Base-by-base conservation (phyloP, 2,888 invertebrate species). In the Temnothorax unifasciatus region DNA sequence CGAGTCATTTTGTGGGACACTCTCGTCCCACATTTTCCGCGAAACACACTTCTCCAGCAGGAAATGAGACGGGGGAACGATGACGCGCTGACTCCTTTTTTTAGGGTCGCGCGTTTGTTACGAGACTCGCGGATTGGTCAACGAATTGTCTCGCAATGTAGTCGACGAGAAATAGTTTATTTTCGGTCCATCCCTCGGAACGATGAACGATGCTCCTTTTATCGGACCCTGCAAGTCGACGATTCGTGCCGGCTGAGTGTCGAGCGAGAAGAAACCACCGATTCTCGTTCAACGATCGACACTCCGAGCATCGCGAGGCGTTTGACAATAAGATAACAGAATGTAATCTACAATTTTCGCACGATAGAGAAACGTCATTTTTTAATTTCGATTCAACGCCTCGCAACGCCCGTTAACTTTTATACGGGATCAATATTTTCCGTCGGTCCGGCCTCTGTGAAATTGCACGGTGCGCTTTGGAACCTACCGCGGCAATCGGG, bases 191-290 rank as follows among this genome's bases (percentile, higher is more conserved):
- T 59, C 64, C 38, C 81, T 87, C 68, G 64, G 76, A 83, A 61
- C 61, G 84, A 83, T 79, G 86, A 76, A 84, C 57, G 85, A 86
- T 84, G 85, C 90, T 90, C 88, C 85, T 75, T 79, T 86, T 74
- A 50, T 81, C 90, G 90, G 90, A 85, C 82, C 90, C 90, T 90
- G 86, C 15, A 90, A 90, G 75, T 83, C 63, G 83, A 86, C 74
- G 83, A 61, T 82, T 77, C 63, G 44, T 75, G 50, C 5, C 50
- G 11, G 34, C 2, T 71, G 18, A 83, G 29, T 15, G 50, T 73
- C 89, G 86, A 85, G 50, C 47, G 84, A 66, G 44, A 54, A 52
- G 11, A 2, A 25, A n/a, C 11, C 3, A 18, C 18, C 15, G 13
- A 21, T 76, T 57, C 68, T 57, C 68, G 21, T 68, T 44, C 84